Percentiles rank a stretch among this genome's conserved stretches.
Conservation (phyloP, 2,113 vertebrate species). For the Saccopteryx bilineata region DNA sequence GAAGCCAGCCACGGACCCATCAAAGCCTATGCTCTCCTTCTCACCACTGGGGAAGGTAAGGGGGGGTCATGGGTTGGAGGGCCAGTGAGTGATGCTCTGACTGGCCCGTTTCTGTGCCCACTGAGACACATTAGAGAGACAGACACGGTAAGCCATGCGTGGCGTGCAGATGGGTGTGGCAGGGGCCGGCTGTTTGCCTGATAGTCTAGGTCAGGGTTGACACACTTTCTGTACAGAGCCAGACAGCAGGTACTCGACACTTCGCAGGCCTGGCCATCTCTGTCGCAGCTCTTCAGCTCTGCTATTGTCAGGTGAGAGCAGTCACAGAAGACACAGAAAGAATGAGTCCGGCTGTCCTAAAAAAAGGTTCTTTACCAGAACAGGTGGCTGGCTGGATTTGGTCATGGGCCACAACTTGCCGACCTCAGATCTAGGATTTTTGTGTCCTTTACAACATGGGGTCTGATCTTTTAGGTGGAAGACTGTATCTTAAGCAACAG, state of each 20-base stretch:
- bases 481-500: background rate
- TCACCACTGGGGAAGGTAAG: slow-evolving; percentile 87
- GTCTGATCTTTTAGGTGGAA: background rate
- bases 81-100: background rate
- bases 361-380: background rate
- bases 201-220: background rate
- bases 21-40: slow-evolving; percentile 90
- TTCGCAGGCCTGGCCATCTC: background rate
- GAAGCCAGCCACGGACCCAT: slow-evolving; percentile 88
- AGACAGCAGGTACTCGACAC: background rate
- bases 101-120: background rate
- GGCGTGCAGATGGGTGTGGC: background rate
- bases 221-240: background rate
- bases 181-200: background rate
- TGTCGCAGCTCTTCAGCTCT: background rate
- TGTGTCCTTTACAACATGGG: background rate
- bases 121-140: accelerated
- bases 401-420: background rate
- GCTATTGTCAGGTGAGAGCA: accelerated
- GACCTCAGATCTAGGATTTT: background rate
- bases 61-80: background rate
- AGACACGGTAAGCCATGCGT: accelerated
- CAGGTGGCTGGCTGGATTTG: background rate
- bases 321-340: accelerated
- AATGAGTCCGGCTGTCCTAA: accelerated